Evolutionary conservation across 2,113 vertebrate genomes (phyloP).

Genomic region (Petroica traversi): DNA sequence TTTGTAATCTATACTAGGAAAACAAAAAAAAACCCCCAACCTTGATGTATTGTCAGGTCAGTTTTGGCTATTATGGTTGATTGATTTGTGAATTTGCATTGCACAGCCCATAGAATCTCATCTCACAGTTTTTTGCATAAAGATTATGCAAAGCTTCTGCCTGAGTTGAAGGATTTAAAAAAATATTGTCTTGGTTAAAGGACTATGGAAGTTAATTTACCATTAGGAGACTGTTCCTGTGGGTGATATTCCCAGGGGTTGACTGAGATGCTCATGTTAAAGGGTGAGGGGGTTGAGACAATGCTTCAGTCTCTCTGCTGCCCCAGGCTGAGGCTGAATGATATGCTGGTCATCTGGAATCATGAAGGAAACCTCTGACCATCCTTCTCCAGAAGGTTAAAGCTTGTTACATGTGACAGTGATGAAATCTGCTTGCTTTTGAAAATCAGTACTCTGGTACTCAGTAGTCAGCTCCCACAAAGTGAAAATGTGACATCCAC

Average conservation of each 20-base stretch:
- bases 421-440: neutral
- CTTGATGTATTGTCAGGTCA: neutral
- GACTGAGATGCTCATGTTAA: neutral
- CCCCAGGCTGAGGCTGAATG: neutral
- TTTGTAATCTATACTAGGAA: neutral
- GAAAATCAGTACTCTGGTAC: neutral
- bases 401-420: neutral
- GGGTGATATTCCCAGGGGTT: neutral
- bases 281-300: fast-evolving
- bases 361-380: neutral
- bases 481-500: neutral
- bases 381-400: neutral
- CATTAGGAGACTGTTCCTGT: neutral
- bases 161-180: neutral
- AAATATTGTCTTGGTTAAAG: neutral
- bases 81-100: neutral
- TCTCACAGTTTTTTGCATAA: neutral
- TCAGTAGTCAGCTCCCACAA: neutral
- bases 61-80: neutral
- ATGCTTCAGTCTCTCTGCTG: neutral
- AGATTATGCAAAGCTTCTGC: neutral
- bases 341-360: neutral
- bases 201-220: neutral
- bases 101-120: neutral
- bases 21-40: neutral